These are phyloP conservation scores for Cnemophilus loriae DNA, from an alignment of 2,113 vertebrate genomes.

Conservation along the genomic window DNA sequence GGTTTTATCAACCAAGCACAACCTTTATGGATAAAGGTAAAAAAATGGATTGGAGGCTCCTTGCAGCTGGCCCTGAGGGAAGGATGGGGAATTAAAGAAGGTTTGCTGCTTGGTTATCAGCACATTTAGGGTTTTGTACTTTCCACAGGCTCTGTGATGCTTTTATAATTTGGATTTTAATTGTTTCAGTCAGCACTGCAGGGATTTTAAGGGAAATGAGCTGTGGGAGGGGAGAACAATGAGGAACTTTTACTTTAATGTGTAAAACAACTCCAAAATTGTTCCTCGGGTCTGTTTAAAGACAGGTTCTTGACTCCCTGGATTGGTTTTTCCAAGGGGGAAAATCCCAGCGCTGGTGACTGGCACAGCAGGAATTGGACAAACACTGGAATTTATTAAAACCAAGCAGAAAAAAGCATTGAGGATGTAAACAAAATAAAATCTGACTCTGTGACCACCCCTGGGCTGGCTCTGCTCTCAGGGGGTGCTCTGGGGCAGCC, in stretches of 20 bases:
- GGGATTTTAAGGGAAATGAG: not conserved
- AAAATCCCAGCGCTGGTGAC: not conserved
- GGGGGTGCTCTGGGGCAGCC: slow-evolving; percentile 77
- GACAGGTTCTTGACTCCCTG: not conserved
- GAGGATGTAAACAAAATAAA: not conserved
- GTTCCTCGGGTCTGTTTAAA: not conserved
- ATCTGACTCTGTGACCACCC: accelerated
- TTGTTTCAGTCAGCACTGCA: not conserved
- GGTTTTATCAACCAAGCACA: not conserved
- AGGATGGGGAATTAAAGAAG: too few species aligned
- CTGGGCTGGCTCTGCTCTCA: slow-evolving; percentile 22
- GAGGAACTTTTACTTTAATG: not conserved
- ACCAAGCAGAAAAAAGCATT: not conserved
- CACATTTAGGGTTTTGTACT: not conserved
- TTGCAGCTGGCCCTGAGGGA: not conserved
- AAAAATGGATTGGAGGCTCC: not conserved
- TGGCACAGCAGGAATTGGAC: not conserved
- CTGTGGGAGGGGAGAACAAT: not conserved
- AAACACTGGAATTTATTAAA: slow-evolving; percentile 12
- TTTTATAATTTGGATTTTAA: not conserved
- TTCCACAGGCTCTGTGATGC: not conserved
- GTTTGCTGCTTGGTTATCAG: not conserved
- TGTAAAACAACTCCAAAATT: not conserved
- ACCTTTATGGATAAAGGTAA: not conserved
- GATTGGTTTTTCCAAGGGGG: too few species aligned